These are phyloP conservation scores for Myotis myotis DNA, from an alignment of 2,797 vertebrate species.

Conservation along the genomic window DNA sequence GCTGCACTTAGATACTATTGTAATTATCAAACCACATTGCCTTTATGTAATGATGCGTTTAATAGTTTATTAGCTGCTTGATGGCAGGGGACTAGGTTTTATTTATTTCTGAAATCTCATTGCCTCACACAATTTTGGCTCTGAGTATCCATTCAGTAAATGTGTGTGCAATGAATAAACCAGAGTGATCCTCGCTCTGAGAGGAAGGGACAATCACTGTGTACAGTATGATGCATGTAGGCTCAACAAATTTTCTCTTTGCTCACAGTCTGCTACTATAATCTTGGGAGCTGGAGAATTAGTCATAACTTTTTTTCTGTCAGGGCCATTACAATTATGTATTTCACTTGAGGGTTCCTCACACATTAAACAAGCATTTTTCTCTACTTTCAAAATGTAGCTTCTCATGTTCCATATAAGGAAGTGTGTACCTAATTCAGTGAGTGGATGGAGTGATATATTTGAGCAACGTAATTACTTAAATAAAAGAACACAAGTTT, in stretches of 20 bases:
- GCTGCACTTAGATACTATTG: neutral
- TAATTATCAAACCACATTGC: neutral
- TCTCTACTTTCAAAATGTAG: neutral
- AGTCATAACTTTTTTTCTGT: constrained; percentile 19
- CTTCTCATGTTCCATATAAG: neutral
- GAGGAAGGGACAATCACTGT: neutral
- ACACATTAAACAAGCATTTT: constrained; percentile 22
- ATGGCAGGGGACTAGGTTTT: neutral
- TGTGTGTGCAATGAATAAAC: neutral
- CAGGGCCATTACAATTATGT: neutral
- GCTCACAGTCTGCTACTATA: neutral
- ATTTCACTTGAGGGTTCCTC: constrained; percentile 12
- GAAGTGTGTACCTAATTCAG: constrained; percentile 22
- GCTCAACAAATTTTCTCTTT: neutral
- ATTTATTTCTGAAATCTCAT: constrained; percentile 35
- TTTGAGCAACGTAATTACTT: neutral
- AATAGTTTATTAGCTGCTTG: neutral
- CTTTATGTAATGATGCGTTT: neutral
- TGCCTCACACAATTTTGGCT: constrained; percentile 1
- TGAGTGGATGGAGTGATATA: constrained; percentile 24
- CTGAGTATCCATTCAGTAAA: neutral
- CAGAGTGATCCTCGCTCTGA: neutral
- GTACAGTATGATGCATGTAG: neutral
- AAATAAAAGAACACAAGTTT: neutral
- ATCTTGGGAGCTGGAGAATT: constrained; percentile 7